A percentile compares a stretch with the other conserved stretches of the same genome.
Evolutionary conservation across 2,888 invertebrate genomes (phyloP).

Genomic region (Microctonus brassicae): DNA sequence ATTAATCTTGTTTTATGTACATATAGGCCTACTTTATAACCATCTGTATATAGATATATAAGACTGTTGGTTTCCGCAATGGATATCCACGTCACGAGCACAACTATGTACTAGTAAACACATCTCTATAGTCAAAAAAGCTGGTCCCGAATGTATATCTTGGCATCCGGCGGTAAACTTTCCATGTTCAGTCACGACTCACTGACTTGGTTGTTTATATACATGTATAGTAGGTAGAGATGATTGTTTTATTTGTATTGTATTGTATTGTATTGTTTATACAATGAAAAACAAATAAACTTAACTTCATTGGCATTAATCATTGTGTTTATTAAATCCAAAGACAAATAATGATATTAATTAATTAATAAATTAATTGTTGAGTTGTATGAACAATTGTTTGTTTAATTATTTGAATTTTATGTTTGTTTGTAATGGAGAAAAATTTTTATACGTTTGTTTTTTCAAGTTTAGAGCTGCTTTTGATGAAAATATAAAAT

Average conservation of each 20-base stretch:
- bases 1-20: constrained; percentile 60
- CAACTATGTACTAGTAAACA: not conserved
- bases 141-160: constrained; percentile 14
- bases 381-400: not conserved
- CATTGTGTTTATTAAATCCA: not conserved
- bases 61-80: constrained; percentile 59
- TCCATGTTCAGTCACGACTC: constrained; percentile 35
- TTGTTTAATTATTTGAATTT: not conserved
- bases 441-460: no score
- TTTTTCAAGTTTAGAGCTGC: no score
- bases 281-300: not conserved
- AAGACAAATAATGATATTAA: not conserved
- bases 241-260: constrained; percentile 15
- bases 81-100: constrained; percentile 59
- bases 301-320: not conserved
- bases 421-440: no score
- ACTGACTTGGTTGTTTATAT: not conserved
- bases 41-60: constrained; percentile 27
- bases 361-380: not conserved
- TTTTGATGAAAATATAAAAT: no score
- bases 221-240: constrained; percentile 19
- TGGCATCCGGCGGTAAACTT: constrained; percentile 25
- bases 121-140: not conserved
- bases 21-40: not conserved
- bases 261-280: not conserved